A percentile compares a stretch with the other conserved stretches of the same genome.
Conservation (phyloP, 2,888 invertebrate species). For the Thymelicus lineola region DNA sequence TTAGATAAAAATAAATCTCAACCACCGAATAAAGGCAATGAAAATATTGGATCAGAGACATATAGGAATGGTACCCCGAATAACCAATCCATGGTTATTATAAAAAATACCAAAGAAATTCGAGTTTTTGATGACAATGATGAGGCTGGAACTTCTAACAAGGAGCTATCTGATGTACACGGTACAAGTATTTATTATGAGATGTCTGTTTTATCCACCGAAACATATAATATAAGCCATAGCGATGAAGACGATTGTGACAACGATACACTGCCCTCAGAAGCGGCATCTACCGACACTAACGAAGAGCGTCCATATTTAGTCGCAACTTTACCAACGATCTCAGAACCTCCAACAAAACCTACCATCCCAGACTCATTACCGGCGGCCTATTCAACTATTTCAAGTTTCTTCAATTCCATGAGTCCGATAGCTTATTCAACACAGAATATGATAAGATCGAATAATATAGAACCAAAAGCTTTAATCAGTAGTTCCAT, state of each 20-base stretch:
- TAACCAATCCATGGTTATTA: conserved; percentile 77
- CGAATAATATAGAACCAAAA: conserved; percentile 53
- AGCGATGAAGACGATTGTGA: conserved; percentile 74
- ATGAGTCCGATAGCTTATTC: conserved; percentile 50
- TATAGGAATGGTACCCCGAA: conserved; percentile 75
- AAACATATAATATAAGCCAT: conserved; percentile 72
- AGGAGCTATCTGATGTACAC: conserved; percentile 76
- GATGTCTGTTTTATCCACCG: conserved; percentile 79
- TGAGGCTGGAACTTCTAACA: conserved; percentile 67
- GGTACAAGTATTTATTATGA: conserved; percentile 83
- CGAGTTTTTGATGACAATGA: conserved; percentile 77
- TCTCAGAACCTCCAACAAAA: conserved; percentile 50
- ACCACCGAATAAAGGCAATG: conserved; percentile 62
- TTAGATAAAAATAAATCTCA: conserved; percentile 68
- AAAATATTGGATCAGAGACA: conserved; percentile 73
- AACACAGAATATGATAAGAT: conserved; percentile 60
- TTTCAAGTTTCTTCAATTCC: conserved; percentile 49
- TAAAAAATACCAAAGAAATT: conserved; percentile 84
- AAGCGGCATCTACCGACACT: conserved; percentile 56
- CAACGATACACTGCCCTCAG: conserved; percentile 61
- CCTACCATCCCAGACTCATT: conserved; percentile 44
- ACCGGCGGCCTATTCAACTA: conserved; percentile 55
- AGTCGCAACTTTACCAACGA: conserved; percentile 55
- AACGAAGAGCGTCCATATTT: conserved; percentile 59
- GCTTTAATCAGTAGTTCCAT: conserved; percentile 39